These are phyloP conservation scores for Rhogogaster chlorosoma DNA, from an alignment of 2,888 invertebrate genomes.

Conservation along the genomic window DNA sequence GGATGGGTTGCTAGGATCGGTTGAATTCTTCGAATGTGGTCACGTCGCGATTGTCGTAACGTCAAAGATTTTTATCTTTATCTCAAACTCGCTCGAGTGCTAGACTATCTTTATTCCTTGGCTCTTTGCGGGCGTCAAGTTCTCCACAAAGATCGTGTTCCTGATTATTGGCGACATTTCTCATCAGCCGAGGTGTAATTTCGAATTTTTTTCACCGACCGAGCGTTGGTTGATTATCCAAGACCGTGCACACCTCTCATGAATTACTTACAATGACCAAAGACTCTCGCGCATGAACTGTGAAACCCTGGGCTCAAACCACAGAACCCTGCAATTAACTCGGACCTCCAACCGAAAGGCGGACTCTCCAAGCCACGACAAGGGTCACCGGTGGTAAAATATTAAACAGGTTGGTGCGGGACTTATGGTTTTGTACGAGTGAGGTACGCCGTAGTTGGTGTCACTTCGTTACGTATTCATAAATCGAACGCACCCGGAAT, in stretches of 20 bases:
- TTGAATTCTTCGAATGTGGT: slow-evolving; percentile 13
- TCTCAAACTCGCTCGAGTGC: neutral
- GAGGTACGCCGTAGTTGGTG: slow-evolving; percentile 33
- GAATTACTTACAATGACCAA: slow-evolving; percentile 29
- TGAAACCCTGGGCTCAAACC: slow-evolving; percentile 10
- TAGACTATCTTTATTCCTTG: neutral
- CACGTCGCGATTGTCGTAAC: slow-evolving; percentile 24
- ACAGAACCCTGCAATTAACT: slow-evolving; percentile 45
- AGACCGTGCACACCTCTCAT: slow-evolving; percentile 6
- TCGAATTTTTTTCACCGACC: neutral
- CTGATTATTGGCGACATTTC: neutral
- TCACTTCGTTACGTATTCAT: slow-evolving; percentile 72
- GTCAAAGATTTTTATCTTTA: slow-evolving; percentile 25
- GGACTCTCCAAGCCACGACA: slow-evolving; percentile 34
- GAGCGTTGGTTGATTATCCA: slow-evolving; percentile 21
- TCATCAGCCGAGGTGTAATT: neutral
- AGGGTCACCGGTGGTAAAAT: slow-evolving; percentile 40
- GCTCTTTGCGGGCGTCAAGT: neutral
- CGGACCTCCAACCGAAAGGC: slow-evolving; percentile 25
- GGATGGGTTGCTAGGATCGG: slow-evolving; percentile 34
- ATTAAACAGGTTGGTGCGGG: slow-evolving; percentile 37
- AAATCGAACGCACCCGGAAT: slow-evolving; percentile 70
- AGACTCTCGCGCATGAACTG: slow-evolving; percentile 36
- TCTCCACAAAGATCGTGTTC: neutral
- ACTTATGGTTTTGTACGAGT: slow-evolving; percentile 30